phyloP scores from a whole-genome alignment of 2,888 invertebrate genomes.

The Chromoteleia sp. region DNA sequence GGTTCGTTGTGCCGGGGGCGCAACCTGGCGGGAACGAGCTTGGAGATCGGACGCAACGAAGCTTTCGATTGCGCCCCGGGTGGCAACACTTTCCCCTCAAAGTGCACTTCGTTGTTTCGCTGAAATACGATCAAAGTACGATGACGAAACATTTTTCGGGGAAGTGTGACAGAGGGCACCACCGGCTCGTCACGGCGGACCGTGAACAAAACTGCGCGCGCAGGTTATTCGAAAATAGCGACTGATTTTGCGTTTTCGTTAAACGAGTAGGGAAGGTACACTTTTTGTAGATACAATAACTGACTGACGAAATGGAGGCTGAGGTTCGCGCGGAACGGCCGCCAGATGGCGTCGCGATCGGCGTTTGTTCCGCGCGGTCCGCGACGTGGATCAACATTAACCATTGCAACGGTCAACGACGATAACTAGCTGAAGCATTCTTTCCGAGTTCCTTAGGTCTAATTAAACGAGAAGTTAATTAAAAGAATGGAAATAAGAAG shows the following conservation, averaged over 20 bases:
- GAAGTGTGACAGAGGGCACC: neutral
- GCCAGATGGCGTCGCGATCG: conserved; percentile 14
- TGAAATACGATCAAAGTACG: no score
- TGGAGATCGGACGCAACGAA: no score
- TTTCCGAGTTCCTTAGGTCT: conserved; percentile 69
- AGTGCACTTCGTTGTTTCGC: no score
- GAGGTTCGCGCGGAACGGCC: conserved; percentile 13
- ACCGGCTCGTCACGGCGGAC: neutral
- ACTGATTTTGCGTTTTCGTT: conserved; percentile 49
- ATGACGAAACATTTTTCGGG: no score
- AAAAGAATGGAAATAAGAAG: conserved; percentile 9
- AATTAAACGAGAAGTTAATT: conserved; percentile 19
- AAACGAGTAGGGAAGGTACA: conserved; percentile 37
- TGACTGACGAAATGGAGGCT: conserved; percentile 58
- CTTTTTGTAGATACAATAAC: conserved; percentile 58
- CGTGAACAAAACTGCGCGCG: conserved; percentile 5
- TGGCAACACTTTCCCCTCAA: no score
- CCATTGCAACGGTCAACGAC: conserved; percentile 46
- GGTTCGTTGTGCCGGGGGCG: no score
- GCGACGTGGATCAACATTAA: conserved; percentile 10
- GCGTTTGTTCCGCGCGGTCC: neutral
- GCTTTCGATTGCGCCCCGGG: no score
- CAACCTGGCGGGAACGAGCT: no score
- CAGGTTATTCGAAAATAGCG: conserved; percentile 27
- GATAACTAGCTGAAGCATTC: conserved; percentile 57